phyloP scores from a whole-genome alignment of 2,113 vertebrate genomes.

The Ctenodactylus gundi region DNA sequence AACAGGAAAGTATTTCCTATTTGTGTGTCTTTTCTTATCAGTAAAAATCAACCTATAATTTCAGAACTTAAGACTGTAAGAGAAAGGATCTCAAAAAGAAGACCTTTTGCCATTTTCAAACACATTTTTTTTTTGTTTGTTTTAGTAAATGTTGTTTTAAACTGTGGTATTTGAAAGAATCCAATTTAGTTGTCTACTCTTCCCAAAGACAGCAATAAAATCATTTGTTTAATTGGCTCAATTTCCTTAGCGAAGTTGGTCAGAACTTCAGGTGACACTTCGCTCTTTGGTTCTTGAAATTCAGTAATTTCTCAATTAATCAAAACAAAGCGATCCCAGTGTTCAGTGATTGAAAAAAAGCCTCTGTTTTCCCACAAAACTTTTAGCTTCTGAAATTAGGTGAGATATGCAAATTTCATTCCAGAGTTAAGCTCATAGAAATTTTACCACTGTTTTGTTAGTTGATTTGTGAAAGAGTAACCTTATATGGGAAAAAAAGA shows the following conservation, averaged over 20 bases:
- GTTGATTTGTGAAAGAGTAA: not conserved
- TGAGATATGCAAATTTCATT: not conserved
- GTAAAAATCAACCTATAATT: not conserved
- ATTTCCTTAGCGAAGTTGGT: not conserved
- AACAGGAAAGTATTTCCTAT: not conserved
- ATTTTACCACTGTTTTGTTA: too few relatives aligned
- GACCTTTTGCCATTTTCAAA: not conserved
- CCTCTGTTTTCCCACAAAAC: not conserved
- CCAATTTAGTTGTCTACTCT: not conserved
- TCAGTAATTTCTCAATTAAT: not conserved
- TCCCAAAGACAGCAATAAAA: not conserved
- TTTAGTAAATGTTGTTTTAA: constrained; percentile 17
- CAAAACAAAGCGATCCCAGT: constrained; percentile 3
- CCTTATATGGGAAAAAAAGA: not conserved
- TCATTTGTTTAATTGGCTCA: not conserved
- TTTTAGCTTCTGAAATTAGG: not conserved
- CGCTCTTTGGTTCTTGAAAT: not conserved
- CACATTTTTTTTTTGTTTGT: not conserved
- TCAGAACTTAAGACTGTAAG: not conserved
- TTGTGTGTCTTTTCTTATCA: not conserved
- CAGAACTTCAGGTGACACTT: not conserved
- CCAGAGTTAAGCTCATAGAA: too few relatives aligned
- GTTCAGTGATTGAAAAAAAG: not conserved
- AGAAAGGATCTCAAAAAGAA: not conserved
- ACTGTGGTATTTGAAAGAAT: not conserved